phyloP scores from a whole-genome alignment of 2,113 vertebrate genomes.

The Oxygymnocypris stewartii region DNA sequence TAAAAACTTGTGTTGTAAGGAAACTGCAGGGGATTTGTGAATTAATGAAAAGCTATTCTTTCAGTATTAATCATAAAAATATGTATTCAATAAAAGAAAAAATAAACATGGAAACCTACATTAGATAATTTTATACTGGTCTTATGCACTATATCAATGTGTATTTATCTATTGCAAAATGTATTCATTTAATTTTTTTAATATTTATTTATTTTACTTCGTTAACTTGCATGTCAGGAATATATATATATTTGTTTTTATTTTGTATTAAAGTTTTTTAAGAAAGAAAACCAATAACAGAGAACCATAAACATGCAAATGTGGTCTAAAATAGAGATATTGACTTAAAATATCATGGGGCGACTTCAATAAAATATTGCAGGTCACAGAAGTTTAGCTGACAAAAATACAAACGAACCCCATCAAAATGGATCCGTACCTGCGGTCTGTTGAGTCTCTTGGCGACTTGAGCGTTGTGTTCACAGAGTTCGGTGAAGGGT shows the following conservation, averaged over 20 bases:
- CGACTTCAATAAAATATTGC: neutral
- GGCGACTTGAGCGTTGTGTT: slow-evolving; percentile 95
- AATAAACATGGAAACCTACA: neutral
- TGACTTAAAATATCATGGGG: neutral
- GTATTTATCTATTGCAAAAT: neutral
- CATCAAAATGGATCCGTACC: slow-evolving; percentile 66
- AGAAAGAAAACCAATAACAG: neutral
- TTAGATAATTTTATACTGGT: neutral
- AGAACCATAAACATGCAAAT: neutral
- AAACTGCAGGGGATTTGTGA: neutral
- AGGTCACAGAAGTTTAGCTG: neutral
- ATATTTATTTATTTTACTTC: neutral
- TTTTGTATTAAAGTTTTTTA: neutral
- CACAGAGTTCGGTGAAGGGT: slow-evolving; percentile 90
- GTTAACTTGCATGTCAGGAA: neutral
- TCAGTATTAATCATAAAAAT: too few species aligned
- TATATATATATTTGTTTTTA: neutral
- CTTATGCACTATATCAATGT: neutral
- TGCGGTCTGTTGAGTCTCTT: slow-evolving; percentile 91
- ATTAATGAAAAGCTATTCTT: too few species aligned
- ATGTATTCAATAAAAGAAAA: too few species aligned
- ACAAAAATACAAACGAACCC: neutral
- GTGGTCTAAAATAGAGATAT: neutral
- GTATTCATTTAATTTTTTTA: too few species aligned
- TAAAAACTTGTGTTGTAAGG: neutral